Evolutionary conservation across 2,888 invertebrate species (phyloP).

Genomic region (Drosophila mettleri): DNA sequence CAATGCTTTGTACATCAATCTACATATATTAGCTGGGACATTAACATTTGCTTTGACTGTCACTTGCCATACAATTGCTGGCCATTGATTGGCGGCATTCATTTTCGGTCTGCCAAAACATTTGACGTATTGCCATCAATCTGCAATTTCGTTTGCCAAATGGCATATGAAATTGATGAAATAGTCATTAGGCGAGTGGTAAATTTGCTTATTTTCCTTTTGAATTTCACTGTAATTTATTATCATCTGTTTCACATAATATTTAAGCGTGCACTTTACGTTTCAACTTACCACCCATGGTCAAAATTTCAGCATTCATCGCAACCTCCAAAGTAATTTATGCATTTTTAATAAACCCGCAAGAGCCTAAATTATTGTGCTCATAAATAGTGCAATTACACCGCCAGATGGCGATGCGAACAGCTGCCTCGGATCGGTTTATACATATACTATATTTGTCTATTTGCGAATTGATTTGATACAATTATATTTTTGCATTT

Average conservation of each 20-base stretch:
- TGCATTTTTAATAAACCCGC: conserved; percentile 20
- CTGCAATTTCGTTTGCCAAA: conserved; percentile 11
- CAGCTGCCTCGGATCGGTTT: neutral
- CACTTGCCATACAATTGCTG: conserved; percentile 19
- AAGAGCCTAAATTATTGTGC: conserved; percentile 30
- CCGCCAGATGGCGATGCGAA: conserved; percentile 16
- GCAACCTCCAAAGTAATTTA: conserved; percentile 12
- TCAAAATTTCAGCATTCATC: conserved; percentile 7
- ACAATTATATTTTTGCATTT: neutral
- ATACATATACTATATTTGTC: neutral
- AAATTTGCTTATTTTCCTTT: conserved; percentile 11
- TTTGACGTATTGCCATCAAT: conserved; percentile 17
- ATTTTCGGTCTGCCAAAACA: neutral
- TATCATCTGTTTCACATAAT: conserved; percentile 15
- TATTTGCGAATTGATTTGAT: neutral
- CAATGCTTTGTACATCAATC: neutral
- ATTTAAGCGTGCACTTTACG: conserved; percentile 46
- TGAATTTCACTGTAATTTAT: conserved; percentile 46
- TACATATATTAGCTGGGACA: conserved; percentile 36
- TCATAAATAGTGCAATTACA: conserved; percentile 36
- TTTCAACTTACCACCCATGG: conserved; percentile 54
- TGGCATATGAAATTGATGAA: conserved; percentile 13
- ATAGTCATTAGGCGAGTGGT: neutral
- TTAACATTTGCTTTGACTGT: conserved; percentile 30
- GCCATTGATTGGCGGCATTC: conserved; percentile 3